These are phyloP conservation scores for Dryoscopus gambensis DNA, from an alignment of 2,113 vertebrate genomes.

Conservation along the genomic window DNA sequence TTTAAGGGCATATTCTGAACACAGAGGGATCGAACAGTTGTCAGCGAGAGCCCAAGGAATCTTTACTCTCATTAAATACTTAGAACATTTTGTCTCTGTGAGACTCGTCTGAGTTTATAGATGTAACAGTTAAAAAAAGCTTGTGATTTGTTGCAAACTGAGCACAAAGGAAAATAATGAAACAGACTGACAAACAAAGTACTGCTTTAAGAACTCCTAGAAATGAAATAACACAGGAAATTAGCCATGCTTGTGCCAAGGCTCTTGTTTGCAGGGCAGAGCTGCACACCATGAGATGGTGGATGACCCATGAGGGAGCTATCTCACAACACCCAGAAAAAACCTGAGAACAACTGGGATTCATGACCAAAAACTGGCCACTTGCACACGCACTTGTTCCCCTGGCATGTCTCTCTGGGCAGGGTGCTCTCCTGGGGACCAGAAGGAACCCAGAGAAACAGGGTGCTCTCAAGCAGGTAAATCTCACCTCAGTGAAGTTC, in stretches of 20 bases:
- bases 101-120: background rate
- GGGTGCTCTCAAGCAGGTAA: background rate
- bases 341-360: background rate
- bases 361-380: background rate
- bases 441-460: background rate
- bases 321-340: background rate
- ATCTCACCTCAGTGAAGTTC: background rate
- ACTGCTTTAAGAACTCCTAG: background rate
- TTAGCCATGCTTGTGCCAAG: background rate
- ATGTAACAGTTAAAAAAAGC: background rate
- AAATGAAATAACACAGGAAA: background rate
- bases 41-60: background rate
- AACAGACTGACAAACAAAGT: background rate
- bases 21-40: background rate
- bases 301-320: too few species aligned
- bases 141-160: background rate
- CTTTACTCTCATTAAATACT: background rate
- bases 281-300: background rate
- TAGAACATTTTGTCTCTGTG: background rate
- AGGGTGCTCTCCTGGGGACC: rapidly evolving
- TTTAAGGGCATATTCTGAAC: background rate
- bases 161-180: background rate
- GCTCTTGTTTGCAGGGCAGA: background rate
- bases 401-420: background rate
- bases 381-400: background rate